Conservation (phyloP, 23 tunicate genomes). For the Ascidia mentula region DNA sequence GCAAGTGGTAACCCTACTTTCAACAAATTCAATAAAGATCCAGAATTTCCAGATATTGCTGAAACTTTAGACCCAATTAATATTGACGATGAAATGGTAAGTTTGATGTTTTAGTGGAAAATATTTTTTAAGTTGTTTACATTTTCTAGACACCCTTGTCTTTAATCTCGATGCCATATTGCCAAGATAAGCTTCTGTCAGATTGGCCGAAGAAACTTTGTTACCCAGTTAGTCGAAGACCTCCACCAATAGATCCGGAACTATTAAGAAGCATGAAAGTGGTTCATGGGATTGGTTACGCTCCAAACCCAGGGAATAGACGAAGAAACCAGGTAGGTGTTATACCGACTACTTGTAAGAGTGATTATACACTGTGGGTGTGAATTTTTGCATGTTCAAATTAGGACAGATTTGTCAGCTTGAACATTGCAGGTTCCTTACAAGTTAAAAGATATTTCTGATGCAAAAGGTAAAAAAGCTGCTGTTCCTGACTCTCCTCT, state of each 20-base stretch:
- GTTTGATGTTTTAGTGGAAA: not conserved
- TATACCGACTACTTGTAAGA: no score
- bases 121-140: not conserved
- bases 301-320: conserved; percentile 91
- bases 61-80: conserved; percentile 34
- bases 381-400: no score
- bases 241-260: conserved; percentile 87
- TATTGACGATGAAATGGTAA: conserved; percentile 53
- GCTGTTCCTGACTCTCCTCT: conserved; percentile 86
- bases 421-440: conserved; percentile 91
- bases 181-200: conserved; percentile 63
- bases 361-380: no score
- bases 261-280: conserved; percentile 84
- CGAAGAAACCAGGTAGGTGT: conserved; percentile 90
- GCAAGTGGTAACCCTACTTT: conserved; percentile 56
- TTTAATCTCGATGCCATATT: conserved; percentile 62
- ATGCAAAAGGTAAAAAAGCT: conserved; percentile 72
- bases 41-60: conserved; percentile 51
- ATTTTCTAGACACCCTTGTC: conserved; percentile 62
- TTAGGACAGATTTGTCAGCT: no score
- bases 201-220: conserved; percentile 83
- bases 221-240: conserved; percentile 75
- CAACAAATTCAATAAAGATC: conserved; percentile 65
- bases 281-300: conserved; percentile 86
- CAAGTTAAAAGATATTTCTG: conserved; percentile 77